A percentile compares a stretch with the other conserved stretches of the same genome.
These are phyloP conservation scores for Enteromius mattozi DNA, from an alignment of 2,797 vertebrate genomes.

Conservation along the genomic window DNA sequence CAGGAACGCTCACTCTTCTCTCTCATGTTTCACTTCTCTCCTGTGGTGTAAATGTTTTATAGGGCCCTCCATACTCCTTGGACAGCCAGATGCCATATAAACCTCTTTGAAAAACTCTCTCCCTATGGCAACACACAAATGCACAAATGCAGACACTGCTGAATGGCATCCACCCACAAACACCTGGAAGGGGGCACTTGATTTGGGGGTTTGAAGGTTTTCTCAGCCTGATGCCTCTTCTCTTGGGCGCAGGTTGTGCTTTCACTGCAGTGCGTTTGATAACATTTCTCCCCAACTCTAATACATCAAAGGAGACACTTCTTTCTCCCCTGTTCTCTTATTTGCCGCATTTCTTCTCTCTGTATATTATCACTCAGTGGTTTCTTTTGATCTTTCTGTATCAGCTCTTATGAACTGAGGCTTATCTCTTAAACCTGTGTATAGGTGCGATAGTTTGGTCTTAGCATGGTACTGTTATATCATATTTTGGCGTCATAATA, in stretches of 20 bases:
- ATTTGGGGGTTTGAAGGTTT: slow-evolving; percentile 67
- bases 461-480: neutral
- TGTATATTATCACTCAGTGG: slow-evolving; percentile 65
- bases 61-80: slow-evolving; percentile 65
- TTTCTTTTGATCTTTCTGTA: slow-evolving; percentile 69
- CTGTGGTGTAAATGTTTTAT: slow-evolving; percentile 74
- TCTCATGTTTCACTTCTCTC: slow-evolving; percentile 61
- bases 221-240: slow-evolving; percentile 61
- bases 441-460: slow-evolving; percentile 26
- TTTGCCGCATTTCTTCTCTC: slow-evolving; percentile 56
- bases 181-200: slow-evolving; percentile 67
- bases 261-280: slow-evolving; percentile 65
- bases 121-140: slow-evolving; percentile 69
- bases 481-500: neutral
- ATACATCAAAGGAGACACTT: slow-evolving; percentile 69
- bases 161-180: slow-evolving; percentile 33
- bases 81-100: slow-evolving; percentile 77
- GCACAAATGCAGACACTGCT: slow-evolving; percentile 61
- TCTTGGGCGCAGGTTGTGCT: slow-evolving; percentile 62
- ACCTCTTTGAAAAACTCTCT: slow-evolving; percentile 73
- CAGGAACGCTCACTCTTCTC: slow-evolving; percentile 75
- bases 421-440: slow-evolving; percentile 53
- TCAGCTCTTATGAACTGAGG: slow-evolving; percentile 51
- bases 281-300: slow-evolving; percentile 67
- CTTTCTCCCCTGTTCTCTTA: slow-evolving; percentile 60